Conservation (phyloP, 2,113 vertebrate species). For the Syngnathoides biaculeatus region DNA sequence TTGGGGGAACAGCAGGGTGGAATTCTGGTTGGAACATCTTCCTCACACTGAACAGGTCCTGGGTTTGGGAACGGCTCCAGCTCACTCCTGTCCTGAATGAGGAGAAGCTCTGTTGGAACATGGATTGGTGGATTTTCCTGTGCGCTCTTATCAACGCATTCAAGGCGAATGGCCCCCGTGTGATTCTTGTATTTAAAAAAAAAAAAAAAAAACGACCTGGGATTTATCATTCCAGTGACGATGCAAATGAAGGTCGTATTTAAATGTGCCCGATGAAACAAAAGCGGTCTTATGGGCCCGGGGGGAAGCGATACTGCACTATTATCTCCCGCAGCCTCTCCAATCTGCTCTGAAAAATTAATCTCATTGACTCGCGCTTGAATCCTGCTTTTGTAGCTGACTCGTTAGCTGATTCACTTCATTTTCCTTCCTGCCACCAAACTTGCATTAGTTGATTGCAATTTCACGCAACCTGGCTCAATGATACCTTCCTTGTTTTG, state of each 20-base stretch:
- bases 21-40: no score
- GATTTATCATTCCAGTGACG: conserved; percentile 13
- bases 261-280: conserved; percentile 40
- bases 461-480: neutral
- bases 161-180: no score
- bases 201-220: neutral
- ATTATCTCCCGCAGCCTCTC: conserved; percentile 26
- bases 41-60: no score
- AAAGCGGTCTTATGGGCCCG: conserved; percentile 33
- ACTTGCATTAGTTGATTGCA: neutral
- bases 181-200: no score
- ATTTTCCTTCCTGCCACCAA: neutral
- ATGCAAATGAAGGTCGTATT: conserved; percentile 39
- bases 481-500: conserved; percentile 48
- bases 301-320: conserved; percentile 38
- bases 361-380: neutral
- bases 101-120: no score
- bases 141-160: no score
- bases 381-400: neutral
- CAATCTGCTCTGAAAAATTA: neutral
- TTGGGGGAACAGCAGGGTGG: no score
- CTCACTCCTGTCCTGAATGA: no score
- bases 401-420: neutral
- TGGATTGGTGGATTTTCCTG: no score
- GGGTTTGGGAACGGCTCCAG: no score